Evolutionary conservation across 2,888 invertebrate species (phyloP).

Genomic region (Eupsilia transversa): DNA sequence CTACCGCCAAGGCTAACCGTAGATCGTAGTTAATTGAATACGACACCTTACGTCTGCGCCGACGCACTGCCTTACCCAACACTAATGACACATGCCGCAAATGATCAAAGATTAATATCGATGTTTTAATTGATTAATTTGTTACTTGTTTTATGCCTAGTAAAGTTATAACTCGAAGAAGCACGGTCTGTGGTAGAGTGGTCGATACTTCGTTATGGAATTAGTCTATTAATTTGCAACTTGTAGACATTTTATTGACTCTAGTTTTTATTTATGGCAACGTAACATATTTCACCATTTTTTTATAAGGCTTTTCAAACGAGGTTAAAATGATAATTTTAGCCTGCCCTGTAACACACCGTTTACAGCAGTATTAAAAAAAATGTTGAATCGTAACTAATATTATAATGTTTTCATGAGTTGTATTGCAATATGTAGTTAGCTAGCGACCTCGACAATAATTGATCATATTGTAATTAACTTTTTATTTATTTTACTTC

Average conservation of each 20-base stretch:
- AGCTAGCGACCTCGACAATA: too few relatives aligned
- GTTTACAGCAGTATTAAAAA: not conserved
- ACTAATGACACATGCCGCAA: slow-evolving; percentile 66
- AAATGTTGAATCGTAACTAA: not conserved
- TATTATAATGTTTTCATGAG: too few relatives aligned
- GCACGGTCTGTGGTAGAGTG: not conserved
- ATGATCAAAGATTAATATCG: slow-evolving; percentile 58
- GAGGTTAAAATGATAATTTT: not conserved
- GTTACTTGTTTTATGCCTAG: slow-evolving; percentile 41
- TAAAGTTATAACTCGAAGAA: slow-evolving; percentile 11
- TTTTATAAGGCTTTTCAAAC: not conserved
- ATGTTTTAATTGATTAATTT: slow-evolving; percentile 25
- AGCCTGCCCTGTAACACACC: not conserved
- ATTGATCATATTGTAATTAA: too few relatives aligned
- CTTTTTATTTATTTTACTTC: too few relatives aligned
- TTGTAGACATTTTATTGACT: not conserved
- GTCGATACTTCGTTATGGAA: not conserved
- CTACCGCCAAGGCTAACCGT: slow-evolving; percentile 52
- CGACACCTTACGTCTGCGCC: slow-evolving; percentile 68
- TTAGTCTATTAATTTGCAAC: not conserved
- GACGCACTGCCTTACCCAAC: slow-evolving; percentile 63
- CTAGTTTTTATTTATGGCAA: not conserved
- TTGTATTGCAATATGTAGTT: too few relatives aligned
- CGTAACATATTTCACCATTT: not conserved
- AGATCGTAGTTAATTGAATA: slow-evolving; percentile 66